These are phyloP conservation scores for Fistularia tabacaria DNA, from an alignment of 2,797 vertebrate genomes.

Conservation along the genomic window DNA sequence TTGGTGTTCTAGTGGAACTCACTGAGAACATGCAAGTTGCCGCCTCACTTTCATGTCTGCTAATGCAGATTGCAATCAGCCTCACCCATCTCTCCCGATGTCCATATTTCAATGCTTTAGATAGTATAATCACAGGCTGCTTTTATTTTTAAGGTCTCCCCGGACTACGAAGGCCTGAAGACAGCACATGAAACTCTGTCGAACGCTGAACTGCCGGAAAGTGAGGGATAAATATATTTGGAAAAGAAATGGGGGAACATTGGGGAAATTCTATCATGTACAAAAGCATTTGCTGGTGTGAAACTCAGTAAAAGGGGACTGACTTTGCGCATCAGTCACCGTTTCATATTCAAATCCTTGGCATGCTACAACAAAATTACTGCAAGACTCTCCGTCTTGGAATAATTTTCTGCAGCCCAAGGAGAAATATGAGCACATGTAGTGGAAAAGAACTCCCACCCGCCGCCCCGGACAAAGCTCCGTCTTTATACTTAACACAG, in stretches of 20 bases:
- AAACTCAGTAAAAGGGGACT: neutral
- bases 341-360: conserved; percentile 17
- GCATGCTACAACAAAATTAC: conserved; percentile 17
- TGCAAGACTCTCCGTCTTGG: conserved; percentile 24
- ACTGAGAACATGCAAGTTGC: conserved; percentile 11
- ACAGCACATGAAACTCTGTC: conserved; percentile 23
- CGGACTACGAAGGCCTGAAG: conserved; percentile 30
- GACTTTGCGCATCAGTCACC: neutral
- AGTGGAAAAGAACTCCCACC: conserved; percentile 39
- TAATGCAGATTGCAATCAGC: conserved; percentile 44
- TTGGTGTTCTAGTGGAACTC: too few species aligned
- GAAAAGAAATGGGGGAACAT: conserved; percentile 4
- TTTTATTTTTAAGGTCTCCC: conserved; percentile 48
- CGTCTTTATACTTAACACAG: conserved; percentile 17
- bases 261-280: neutral
- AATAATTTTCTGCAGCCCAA: conserved; percentile 41
- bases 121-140: conserved; percentile 57
- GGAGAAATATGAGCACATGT: conserved; percentile 45
- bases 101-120: conserved; percentile 50
- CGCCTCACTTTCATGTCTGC: conserved; percentile 52
- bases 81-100: conserved; percentile 35
- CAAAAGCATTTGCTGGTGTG: neutral
- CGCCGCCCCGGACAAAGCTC: conserved; percentile 25
- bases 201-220: conserved; percentile 12
- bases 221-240: conserved; percentile 12